Conservation (phyloP, 2,888 invertebrate species). For the Zelleria hepariella region DNA sequence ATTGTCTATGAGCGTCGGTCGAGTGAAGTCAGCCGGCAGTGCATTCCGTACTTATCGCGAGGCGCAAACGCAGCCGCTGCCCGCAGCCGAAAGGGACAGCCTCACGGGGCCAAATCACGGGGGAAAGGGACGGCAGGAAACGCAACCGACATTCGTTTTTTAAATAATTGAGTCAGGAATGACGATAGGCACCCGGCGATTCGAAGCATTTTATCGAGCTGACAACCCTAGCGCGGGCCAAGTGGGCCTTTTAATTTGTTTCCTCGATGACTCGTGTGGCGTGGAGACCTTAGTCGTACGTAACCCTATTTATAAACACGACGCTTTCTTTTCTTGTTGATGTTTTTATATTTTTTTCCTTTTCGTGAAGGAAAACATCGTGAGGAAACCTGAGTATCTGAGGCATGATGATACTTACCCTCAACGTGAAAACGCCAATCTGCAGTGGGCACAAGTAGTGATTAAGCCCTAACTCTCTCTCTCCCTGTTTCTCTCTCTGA, state of each 20-base stretch:
- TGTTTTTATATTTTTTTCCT: no score
- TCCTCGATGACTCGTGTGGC: slow-evolving; percentile 41
- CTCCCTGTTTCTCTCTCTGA: no score
- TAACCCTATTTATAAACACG: not conserved
- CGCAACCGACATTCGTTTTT: slow-evolving; percentile 57
- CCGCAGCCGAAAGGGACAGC: slow-evolving; percentile 34
- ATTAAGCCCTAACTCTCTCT: no score
- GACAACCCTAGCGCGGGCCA: slow-evolving; percentile 52
- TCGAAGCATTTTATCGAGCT: slow-evolving; percentile 58
- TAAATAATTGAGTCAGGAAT: slow-evolving; percentile 68
- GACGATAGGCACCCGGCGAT: slow-evolving; percentile 64
- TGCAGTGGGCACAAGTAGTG: no score
- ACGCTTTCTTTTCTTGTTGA: not conserved
- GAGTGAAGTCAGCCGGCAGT: slow-evolving; percentile 65
- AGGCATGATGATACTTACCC: no score
- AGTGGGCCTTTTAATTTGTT: slow-evolving; percentile 57
- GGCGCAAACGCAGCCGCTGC: slow-evolving; percentile 49
- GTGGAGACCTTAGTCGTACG: not conserved
- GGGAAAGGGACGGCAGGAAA: slow-evolving; percentile 40
- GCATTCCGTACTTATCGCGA: slow-evolving; percentile 64
- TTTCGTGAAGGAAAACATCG: no score
- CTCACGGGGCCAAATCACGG: slow-evolving; percentile 33
- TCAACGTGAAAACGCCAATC: no score
- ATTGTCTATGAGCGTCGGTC: slow-evolving; percentile 66
- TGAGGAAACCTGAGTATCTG: no score